Conservation (phyloP, 2,113 vertebrate genomes). For the Stegostoma tigrinum region DNA sequence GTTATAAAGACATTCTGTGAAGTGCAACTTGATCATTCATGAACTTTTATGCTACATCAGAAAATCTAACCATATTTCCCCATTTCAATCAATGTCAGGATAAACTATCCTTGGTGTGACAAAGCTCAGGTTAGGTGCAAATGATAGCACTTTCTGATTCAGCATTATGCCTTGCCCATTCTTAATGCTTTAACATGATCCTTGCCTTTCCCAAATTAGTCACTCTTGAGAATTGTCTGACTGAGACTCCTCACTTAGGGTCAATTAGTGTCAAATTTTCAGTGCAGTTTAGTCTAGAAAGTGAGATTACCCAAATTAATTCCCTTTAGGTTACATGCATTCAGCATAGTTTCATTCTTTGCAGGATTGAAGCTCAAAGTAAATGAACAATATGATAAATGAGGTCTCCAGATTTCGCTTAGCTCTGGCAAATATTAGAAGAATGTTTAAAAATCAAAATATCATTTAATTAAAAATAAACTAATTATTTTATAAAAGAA, state of each 20-base stretch:
- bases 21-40: too few relatives aligned
- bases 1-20: too few relatives aligned
- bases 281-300: background rate
- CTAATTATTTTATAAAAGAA: constrained; percentile 34
- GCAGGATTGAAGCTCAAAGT: background rate
- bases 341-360: background rate
- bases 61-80: too few relatives aligned
- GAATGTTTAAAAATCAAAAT: background rate
- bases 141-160: background rate
- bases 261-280: background rate
- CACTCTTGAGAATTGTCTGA: background rate
- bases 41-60: too few relatives aligned
- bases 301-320: background rate
- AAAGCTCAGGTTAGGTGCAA: too few relatives aligned
- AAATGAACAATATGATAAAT: background rate
- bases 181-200: background rate
- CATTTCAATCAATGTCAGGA: too few relatives aligned
- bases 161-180: background rate
- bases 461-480: background rate
- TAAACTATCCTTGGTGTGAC: too few relatives aligned
- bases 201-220: background rate
- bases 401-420: background rate
- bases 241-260: background rate
- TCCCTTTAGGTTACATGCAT: background rate
- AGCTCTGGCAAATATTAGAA: background rate